phyloP scores from a whole-genome alignment of 2,113 vertebrate species.

The Chaetura pelagica region DNA sequence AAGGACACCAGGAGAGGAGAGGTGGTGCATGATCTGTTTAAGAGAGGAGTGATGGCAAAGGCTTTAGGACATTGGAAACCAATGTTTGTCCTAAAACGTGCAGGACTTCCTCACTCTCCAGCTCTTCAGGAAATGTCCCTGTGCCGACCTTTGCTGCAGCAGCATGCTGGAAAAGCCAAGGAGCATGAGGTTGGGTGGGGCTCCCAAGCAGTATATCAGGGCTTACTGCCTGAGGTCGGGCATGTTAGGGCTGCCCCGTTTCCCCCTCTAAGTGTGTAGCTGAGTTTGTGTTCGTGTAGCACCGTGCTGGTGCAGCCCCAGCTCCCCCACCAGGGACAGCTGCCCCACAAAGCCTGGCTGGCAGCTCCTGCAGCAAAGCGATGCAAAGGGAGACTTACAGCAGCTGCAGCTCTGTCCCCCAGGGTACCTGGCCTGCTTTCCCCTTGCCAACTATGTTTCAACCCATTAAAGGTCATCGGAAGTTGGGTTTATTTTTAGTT shows the following conservation, averaged over 20 bases:
- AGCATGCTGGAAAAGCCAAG: neutral
- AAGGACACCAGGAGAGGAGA: neutral
- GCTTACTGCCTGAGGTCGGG: neutral
- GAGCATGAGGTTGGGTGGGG: neutral
- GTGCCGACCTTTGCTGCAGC: neutral
- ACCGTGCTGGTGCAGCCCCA: neutral
- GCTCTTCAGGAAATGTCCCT: neutral
- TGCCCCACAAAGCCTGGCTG: neutral
- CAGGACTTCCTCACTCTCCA: neutral
- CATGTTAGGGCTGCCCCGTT: neutral
- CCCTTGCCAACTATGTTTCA: neutral
- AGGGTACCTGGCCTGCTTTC: conserved; percentile 1
- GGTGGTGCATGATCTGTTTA: neutral
- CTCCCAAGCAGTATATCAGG: neutral
- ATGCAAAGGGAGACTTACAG: neutral
- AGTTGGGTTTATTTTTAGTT: neutral
- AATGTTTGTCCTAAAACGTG: neutral
- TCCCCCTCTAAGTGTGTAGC: fast-evolving
- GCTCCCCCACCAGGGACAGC: neutral
- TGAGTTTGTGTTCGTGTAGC: neutral
- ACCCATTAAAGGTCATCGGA: neutral
- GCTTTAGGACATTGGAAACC: neutral
- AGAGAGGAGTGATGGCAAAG: neutral
- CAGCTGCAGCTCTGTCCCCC: neutral
- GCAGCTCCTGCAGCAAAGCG: neutral